Base-by-base conservation (phyloP, 2,888 invertebrate species). In the Epinotia ramella region DNA sequence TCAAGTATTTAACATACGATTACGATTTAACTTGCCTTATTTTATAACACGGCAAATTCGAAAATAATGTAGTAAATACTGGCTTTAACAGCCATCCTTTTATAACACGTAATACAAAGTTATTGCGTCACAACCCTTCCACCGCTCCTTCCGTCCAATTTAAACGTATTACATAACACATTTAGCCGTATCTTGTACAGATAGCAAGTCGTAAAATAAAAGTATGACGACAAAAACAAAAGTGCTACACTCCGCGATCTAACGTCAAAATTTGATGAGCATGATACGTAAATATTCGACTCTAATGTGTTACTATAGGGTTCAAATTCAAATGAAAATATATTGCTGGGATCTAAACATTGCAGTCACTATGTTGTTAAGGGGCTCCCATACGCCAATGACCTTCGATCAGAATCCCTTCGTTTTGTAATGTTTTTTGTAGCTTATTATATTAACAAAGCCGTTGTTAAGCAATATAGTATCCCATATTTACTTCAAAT, bases 201-300 rank as follows among this genome's bases (percentile, higher is more conserved):
- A 91, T 90, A 90, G 84, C 83, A 80, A 79, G 81, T 89, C 89
- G 85, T 91, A 89, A 90, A 90, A 89, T 87, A 87, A 89, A 88
- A 86, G 80, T 81, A 84, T 84, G 84, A 72, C 62, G 60, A 40
- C 40, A 20, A 67, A 67, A 72, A 76, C 57, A 66, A 76, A 72
- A 67, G 44, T 20, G 60, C 24, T 49, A 46, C 49, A 44, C 16
- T 28, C 28, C 62, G 33, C 16, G 49, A 63, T 40, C 53, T 53
- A 33, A 24, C 57, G n/a, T 28, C 60, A 28, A 24, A 69, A 46
- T 60, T 28, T 59, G 13, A 44, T 44, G 12, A 20, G 20, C 13
- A 20, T 11, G 16, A 49, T 53, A 20, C 13, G 4, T 56, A 2
- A 44, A 69, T 11, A 69, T 16, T 7, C 44, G 46, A 60, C 69